Conservation (phyloP, 2,888 invertebrate genomes). For the Ophioninae sp. region DNA sequence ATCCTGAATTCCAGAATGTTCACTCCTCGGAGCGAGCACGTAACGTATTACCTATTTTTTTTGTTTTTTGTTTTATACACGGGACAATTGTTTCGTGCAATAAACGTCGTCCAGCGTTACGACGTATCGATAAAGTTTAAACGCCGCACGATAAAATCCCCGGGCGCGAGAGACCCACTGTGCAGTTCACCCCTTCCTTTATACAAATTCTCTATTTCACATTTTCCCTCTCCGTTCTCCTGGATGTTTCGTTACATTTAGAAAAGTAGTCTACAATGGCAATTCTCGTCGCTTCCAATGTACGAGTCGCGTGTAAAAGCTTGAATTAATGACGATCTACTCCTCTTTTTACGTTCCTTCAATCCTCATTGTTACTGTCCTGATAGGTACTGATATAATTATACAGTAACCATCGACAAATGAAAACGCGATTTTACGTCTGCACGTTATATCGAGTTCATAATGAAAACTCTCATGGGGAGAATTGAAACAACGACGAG, state of each 20-base stretch:
- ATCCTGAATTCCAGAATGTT: conserved; percentile 68
- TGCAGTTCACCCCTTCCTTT: background rate
- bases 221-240: background rate
- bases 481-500: background rate
- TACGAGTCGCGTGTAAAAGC: conserved; percentile 7
- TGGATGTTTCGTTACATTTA: conserved; percentile 16
- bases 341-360: background rate
- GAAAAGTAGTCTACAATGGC: conserved; percentile 33
- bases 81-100: conserved; percentile 72
- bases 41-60: background rate
- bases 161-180: conserved; percentile 50
- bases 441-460: background rate
- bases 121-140: conserved; percentile 74
- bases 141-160: conserved; percentile 68
- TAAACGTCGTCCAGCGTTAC: conserved; percentile 75
- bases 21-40: conserved; percentile 41
- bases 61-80: conserved; percentile 66
- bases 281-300: conserved; percentile 3
- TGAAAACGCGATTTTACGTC: conserved; percentile 25
- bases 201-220: background rate
- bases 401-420: background rate
- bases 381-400: conserved; percentile 16
- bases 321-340: conserved; percentile 50
- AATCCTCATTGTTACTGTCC: background rate
- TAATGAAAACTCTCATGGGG: background rate